Base-by-base conservation (phyloP, 2,113 vertebrate species). In the Canis aureus region DNA sequence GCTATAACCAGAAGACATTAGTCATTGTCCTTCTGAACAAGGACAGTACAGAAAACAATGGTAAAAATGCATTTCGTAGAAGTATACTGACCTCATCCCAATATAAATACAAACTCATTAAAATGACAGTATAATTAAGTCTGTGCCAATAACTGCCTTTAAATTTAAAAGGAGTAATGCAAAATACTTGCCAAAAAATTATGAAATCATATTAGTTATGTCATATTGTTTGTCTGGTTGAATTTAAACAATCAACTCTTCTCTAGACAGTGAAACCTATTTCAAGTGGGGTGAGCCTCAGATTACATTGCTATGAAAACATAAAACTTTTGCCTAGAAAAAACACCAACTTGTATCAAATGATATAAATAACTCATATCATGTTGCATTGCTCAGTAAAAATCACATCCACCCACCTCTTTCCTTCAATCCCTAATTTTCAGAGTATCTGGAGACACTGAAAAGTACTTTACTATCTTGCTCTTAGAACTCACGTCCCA, bases 71-170 rank as follows among this genome's bases (percentile, higher is more conserved):
- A 91, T 55, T 97, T 97, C 69, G 85, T n/a, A 97, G 15, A 94
- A 90, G 93, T 88, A 74, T 51, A 97, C 16, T 57, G 86, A 93
- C 89, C 60, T 82, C 5, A 92, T 80, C 43, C 25, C 2, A 62
- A 98, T 98, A 98, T 15, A 43, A 64, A 97, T 97, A 96, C 62
- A 91, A 69, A 98, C 85, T 23, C 69, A 49, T 95, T 98, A 96
- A 97, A 98, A 97, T 96, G 89, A 94, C 79, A 97, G 86, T 85
- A 93, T 95, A 98, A 98, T 96, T 97, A 95, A 67, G 95, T 23
- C 29, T 49, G 6, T 88, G 74, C 82, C 89, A 96, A 98, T 96
- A 95, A 97, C 0, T 97, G 55, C 22, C 32, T 98, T 97, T 97
- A 96, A 98, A 69, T 97, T 66, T 92, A 86, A 97, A 98, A 96